Evolutionary conservation across 2,113 vertebrate species (phyloP).

Genomic region (Phyllopteryx taeniolatus): DNA sequence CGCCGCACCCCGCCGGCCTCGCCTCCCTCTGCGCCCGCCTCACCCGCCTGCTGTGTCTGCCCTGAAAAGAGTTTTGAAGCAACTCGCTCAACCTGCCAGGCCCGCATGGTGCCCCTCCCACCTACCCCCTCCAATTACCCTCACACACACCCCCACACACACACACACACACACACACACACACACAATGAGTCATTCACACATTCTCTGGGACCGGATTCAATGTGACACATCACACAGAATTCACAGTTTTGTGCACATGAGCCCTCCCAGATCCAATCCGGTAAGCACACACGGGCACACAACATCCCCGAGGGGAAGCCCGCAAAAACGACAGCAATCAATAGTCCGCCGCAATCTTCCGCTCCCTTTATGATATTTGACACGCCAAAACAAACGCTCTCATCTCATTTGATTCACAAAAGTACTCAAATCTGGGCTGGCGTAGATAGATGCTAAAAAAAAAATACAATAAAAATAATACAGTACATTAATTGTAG

Average conservation of each 20-base stretch:
- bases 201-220: constrained; percentile 63
- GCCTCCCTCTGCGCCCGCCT: constrained; percentile 12
- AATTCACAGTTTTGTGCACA: constrained; percentile 43
- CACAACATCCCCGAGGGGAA: not conserved
- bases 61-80: constrained; percentile 45
- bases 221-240: constrained; percentile 64
- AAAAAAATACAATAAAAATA: too few species aligned
- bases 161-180: constrained; percentile 39
- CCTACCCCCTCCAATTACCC: constrained; percentile 40
- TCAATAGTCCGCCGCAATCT: not conserved
- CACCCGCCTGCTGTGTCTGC: constrained; percentile 32
- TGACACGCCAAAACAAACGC: too few species aligned
- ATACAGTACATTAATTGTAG: not conserved
- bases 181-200: constrained; percentile 64
- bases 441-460: too few species aligned
- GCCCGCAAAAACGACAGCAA: not conserved
- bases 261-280: constrained; percentile 43
- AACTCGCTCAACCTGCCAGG: constrained; percentile 49
- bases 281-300: constrained; percentile 11
- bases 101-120: constrained; percentile 20
- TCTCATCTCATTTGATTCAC: too few species aligned
- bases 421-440: too few species aligned
- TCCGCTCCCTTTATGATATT: not conserved
- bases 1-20: constrained; percentile 9
- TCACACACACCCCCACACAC: constrained; percentile 15